A percentile compares a stretch with the other conserved stretches of the same genome.
Evolutionary conservation across 2,888 invertebrate genomes (phyloP).

Genomic region (Ferdinandea cuprea): DNA sequence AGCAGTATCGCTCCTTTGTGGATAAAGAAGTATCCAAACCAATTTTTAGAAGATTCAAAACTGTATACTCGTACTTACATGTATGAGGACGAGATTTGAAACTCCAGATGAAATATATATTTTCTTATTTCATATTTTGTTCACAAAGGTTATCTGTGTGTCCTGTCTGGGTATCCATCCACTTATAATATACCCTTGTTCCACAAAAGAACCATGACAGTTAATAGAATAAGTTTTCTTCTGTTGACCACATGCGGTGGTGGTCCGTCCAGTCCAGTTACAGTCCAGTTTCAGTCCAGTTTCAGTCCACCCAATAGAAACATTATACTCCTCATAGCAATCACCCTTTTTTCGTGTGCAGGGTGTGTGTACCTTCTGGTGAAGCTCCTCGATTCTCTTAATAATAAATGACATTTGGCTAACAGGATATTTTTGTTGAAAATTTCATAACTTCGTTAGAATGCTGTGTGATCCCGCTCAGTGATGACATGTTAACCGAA

Average conservation of each 20-base stretch:
- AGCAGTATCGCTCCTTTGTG: too few relatives aligned
- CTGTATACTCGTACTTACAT: constrained; percentile 12
- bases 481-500: constrained; percentile 32
- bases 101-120: constrained; percentile 22
- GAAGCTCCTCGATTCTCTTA: constrained; percentile 58
- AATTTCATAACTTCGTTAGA: constrained; percentile 74
- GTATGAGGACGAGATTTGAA: constrained; percentile 15
- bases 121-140: constrained; percentile 42
- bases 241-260: constrained; percentile 9
- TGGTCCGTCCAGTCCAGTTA: neutral
- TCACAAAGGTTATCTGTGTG: neutral
- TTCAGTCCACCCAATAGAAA: constrained; percentile 37
- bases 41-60: constrained; percentile 15
- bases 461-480: constrained; percentile 34
- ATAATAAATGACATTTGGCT: constrained; percentile 73
- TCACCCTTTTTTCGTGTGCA: constrained; percentile 50
- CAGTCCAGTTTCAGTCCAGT: too few relatives aligned
- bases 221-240: constrained; percentile 26
- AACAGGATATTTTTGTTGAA: constrained; percentile 71
- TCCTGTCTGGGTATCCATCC: constrained; percentile 1
- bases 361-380: constrained; percentile 30
- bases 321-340: constrained; percentile 60
- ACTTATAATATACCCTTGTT: neutral
- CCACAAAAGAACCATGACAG: constrained; percentile 1
- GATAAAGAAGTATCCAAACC: neutral